Base-by-base conservation (phyloP, 1,140 invertebrate genomes). In the Papilio dardanus region DNA sequence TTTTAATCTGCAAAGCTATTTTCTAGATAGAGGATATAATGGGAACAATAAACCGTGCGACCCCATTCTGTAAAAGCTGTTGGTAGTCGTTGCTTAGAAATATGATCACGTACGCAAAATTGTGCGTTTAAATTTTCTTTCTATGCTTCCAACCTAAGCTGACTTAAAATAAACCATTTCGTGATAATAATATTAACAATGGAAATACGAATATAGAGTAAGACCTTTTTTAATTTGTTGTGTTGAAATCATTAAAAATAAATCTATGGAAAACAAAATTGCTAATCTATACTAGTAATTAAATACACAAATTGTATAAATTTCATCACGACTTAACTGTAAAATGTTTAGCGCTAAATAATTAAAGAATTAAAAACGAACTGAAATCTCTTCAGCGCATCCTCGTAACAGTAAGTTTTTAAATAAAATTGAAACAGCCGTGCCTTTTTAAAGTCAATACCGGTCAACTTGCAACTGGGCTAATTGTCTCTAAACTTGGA, bases 401-500 rank as follows among this genome's bases (percentile, higher is more conserved):
- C 24, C 10, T 54, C 54, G 14, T 58, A 58, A 30, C 21, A 10
- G 50, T 14, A 4, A 24, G 19, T 24, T 8, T 28, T 58, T 30
- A 4, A 14, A 62, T 62, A 28, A 62, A 62, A 62, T 62, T 28
- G 54, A 62, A 62, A 62, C 54, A 62, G 54, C 12, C 50, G 1
- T 10, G 21, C 5, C 54, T 62, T 62, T 28, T 14, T 28, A 6
- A 69, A 42, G 35, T 42, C 67, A 42, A 69, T 69, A 69, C 35
- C n/a, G 35, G 67, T 28, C 67, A 69, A 19, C 67, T 40, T 21
- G 19, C 19, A 69, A 40, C 67, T 69, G 10, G 33, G 67, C 65
- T 67, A 67, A 67, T 67, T 67, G 67, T 69, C 35, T 67, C 65
- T 69, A 69, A 69, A 42, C 31, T 69, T 69, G 67, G 67, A 69